Base-by-base conservation (phyloP, 2,797 vertebrate species). In the Nannoperca australis region DNA sequence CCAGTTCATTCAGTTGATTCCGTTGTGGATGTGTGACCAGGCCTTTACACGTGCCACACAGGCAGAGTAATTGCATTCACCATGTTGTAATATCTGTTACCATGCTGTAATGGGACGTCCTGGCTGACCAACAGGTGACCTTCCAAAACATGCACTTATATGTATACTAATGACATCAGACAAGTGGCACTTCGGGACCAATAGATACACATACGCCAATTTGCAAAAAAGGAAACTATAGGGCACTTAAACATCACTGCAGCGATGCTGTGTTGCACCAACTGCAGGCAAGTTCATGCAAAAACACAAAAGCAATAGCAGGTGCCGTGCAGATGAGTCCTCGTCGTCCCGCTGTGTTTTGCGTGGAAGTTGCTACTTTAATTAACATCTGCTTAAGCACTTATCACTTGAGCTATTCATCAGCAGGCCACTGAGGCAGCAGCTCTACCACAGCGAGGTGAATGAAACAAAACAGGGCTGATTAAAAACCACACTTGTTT, bases 381-480 rank as follows among this genome's bases (percentile, higher is more conserved):
- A 91, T 89, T 78, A 88, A 84, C 79, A 85, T 87, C 83, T 87
- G 80, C 70, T 84, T 69, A 61, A 84, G 68, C 63, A 45, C 66
- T 81, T 64, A 76, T 87, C 70, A 76, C 24, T 70, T 7, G 18
- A 73, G 79, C 74, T 81, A 22, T 86, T 90, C 79, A 44, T 86
- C 83, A 81, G 73, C 56, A 47, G 76, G 60, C 76, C 84, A 75
- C 63, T 22, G 69, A 86, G 77, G 85, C 70, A 45, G 30, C 72
- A 24, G 72, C 51, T 24, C 74, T 1, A 62, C 77, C 59, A 66
- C 84, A 20, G 81, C 17, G 20, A 75, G 74, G 59, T 45, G 73
- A 75, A 68, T 6, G 24, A 56, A 78, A 83, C 75, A 60, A 65
- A 76, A 50, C 81, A 50, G 1, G 1, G 69, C 50, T 82, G 67